Percentiles rank a stretch among this genome's conserved stretches.
These are phyloP conservation scores for Hiodon tergisus DNA, from an alignment of 2,113 vertebrate genomes.

Conservation along the genomic window DNA sequence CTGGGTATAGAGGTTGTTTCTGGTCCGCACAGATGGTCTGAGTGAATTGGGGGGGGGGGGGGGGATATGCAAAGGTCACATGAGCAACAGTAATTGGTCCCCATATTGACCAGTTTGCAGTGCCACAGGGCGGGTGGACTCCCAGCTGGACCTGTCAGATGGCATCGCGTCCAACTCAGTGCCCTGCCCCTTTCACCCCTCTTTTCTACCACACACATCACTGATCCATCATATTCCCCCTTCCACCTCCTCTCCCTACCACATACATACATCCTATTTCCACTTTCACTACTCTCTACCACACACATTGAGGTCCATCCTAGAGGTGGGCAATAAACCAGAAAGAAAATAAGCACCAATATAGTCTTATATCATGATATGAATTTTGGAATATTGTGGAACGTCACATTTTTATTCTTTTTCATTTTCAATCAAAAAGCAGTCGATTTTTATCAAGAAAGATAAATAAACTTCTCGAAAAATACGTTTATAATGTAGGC, in stretches of 20 bases:
- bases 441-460: too few relatives aligned
- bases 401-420: too few relatives aligned
- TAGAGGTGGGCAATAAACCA: too few relatives aligned
- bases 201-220: conserved; percentile 34
- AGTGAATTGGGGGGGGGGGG: conserved; percentile 34
- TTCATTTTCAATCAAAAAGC: too few relatives aligned
- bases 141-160: conserved; percentile 75
- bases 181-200: conserved; percentile 51
- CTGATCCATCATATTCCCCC: not conserved
- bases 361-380: too few relatives aligned
- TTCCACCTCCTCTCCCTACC: conserved; percentile 38
- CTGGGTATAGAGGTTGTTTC: conserved; percentile 63
- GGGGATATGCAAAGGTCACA: conserved; percentile 62
- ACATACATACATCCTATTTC: not conserved
- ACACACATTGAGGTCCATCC: too few relatives aligned
- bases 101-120: conserved; percentile 71
- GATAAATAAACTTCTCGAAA: too few relatives aligned
- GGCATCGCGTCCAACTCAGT: conserved; percentile 70
- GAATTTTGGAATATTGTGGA: too few relatives aligned
- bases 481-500: too few relatives aligned
- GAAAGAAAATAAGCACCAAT: too few relatives aligned
- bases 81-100: conserved; percentile 71
- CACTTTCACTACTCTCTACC: not conserved
- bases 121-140: conserved; percentile 64
- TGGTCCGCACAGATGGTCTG: conserved; percentile 69